Base-by-base conservation (phyloP, 2,113 vertebrate species). In the Triplophysa siluroides region DNA sequence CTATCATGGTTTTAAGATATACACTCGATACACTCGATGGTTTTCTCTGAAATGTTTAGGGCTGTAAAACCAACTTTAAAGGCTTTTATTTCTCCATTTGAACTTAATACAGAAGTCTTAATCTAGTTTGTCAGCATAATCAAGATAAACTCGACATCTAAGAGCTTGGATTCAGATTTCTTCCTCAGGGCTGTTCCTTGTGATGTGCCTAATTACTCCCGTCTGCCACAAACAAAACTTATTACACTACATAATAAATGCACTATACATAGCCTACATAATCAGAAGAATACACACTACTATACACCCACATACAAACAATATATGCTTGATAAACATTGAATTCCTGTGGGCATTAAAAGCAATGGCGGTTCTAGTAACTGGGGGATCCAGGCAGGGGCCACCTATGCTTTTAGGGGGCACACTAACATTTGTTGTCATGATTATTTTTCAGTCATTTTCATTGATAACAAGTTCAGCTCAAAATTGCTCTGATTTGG, bases 91-190 rank as follows among this genome's bases (percentile, higher is more conserved):
- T 60, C 54, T 78, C 4, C 14, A 19, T 23, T 58, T 43, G 33
- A 14, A 23, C 52, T 24, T 41, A 18, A 45, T 60, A 8, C 54
- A 13, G 63, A 78, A 54, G 23, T 68, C 33, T 69, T 47, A 38
- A 69, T 67, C 38, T 69, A 29, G 41, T 70, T 79, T 71, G 43
- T 14, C 29, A 26, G 54, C 43, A 58, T 41, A 58, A 58, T 78
- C 26, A 41, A 41, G 66, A 56, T 9, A 24, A 60, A 78, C 33
- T 47, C 60, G 64, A 16, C 76, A 69, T 69, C 54, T 52, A 71
- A 71, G 58, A 52, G 56, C 43, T 71, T 52, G 68, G 21, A 26
- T 71, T 79, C n/a, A 26, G 58, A 70, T 62, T 33, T 38, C 6
- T 16, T 79, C 56, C 43, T 71, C 45, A 12, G 78, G 58, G 78